Evolutionary conservation across 35 echinoderm and acorn worm genomes (phyloP), one percentile per base, ranked within the genome.

Genomic region (Lytechinus pictus): DNA sequence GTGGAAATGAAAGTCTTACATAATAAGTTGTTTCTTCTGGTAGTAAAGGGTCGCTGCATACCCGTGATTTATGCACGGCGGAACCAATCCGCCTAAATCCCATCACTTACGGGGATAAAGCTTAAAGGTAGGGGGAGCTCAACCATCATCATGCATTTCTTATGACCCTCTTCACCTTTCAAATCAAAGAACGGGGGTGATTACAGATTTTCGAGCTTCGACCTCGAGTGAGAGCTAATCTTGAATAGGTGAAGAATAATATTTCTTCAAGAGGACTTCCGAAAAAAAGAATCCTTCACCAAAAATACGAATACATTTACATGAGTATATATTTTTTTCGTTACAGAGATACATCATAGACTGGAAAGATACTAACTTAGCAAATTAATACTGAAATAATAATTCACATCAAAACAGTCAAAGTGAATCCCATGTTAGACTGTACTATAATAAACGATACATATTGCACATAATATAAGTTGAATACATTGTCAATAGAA

Each of bases 101-200:
- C 19, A 79, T 79, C 66, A 79, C 66, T 79, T 79, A 79, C 19
- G 66, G 66, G 66, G 66, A 79, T 79, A 24, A 79, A 24, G 66
- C 66, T 79, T 79, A 79, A 44, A 79, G 66, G 66, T 79, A 79
- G 66, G 66, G 66, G 66, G 66, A 79, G 66, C 66, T 79, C n/a
- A 79, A 79, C 21, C 66, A 79, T n/a, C 66, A 79, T 79, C 66
- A 24, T 79, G 66, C 66, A 79, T 79, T 79, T 79, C 66, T 79
- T 79, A 79, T 79, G 66, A n/a, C 66, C 66, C 66, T 79, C 66
- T 79, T 79, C 66, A 79, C 24, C n/a, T 24, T 24, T 6, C 19
- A 79, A 24, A 79, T 79, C 66, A 79, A 79, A 79, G 66, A 79
- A 7, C 16, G 66, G 16, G 66, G 66, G 66, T 79, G 66, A 79